Base-by-base conservation (phyloP, 2,888 invertebrate genomes). In the Heterodera filipjevi region DNA sequence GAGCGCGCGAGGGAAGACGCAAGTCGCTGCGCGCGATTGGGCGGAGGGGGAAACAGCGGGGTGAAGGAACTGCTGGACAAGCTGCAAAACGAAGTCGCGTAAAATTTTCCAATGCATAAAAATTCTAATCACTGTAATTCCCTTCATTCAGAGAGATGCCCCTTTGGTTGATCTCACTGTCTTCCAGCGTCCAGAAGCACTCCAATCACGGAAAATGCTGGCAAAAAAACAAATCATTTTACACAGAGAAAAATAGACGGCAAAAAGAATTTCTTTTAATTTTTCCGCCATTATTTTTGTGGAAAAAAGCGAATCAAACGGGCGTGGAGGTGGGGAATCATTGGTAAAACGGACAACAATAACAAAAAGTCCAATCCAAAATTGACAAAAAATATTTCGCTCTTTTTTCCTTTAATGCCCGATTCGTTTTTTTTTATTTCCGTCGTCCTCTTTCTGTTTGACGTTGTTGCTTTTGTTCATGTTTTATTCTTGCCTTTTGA, bases 181-280 rank as follows among this genome's bases (percentile, higher is more conserved):
- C 27, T 73, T 73, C 49, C 49, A 73, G n/a, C 59, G 64, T 35
- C 73, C 73, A 27, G 73, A 73, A 73, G 35, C n/a, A 49, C 49
- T 73, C 14, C 73, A 73, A 73, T 49, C 73, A n/a, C 33, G 49
- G 64, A 33, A 35, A 49, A 35, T 64, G n/a, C 49, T 73, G 64
- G 22, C 64, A 10, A 73, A 73, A 73, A 73, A 59, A 59, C 27
- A n/a, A 59, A 59, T 59, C 22, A 22, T 53, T 53, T 53, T 59
- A 27, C 1, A 5, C 27, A 10, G 27, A 10, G n/a, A 59, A 27
- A 27, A 59, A 49, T 49, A n/a, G n/a, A n/a, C n/a, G n/a, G n/a
- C n/a, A n/a, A n/a, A n/a, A n/a, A n/a, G n/a, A n/a, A n/a, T n/a
- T n/a, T n/a, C n/a, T n/a, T n/a, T n/a, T n/a, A n/a, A n/a, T n/a